Base-by-base conservation (phyloP, 2,888 invertebrate genomes). In the Pseudeuparius sepicola region DNA sequence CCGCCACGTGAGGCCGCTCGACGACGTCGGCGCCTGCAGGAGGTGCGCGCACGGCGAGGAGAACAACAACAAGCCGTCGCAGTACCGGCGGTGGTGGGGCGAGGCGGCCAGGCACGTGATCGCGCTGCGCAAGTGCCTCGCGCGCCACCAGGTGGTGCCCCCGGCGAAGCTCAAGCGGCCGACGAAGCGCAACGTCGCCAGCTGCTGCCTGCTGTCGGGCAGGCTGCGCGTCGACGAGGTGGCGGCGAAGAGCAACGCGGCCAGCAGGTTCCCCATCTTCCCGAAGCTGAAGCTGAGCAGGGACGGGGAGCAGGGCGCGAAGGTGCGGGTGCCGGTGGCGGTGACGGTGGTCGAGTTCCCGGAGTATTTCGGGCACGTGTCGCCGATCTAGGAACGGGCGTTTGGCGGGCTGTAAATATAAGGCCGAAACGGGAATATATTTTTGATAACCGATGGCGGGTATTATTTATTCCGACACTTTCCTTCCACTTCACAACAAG, bases 271-370 rank as follows among this genome's bases (percentile, higher is more conserved):
- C 41, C 62, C 61, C 1, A 36, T 61, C 10, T 57, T 57, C 45
- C 61, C 63, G 0, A 59, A 52, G 43, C 41, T 63, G 32, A 51
- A 54, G 34, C 48, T 63, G 24, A 49, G 51, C 4, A 50, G 63
- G 36, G 46, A 46, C 4, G n/a, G n/a, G n/a, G 42, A 20, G 11
- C 81, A 77, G 64, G 45, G 48, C 11, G 49, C 50, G 18, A 47
- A 51, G 31, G 40, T 53, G 31, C 53, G 52, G 27, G 45, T 59
- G 32, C 59, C 59, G 6, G 39, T 61, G 10, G 41, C 54, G n/a
- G 49, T 61, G 13, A 60, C 58, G 3, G 42, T 50, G 13, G 51
- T 60, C 3, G 47, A 53, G 17, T 52, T 54, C 40, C 51, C 48
- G 1, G 29, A 34, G 9, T 33, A 24, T 32, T 46, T n/a, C n/a